Conservation (phyloP, 2,888 invertebrate species). For the Drosophila robusta region DNA sequence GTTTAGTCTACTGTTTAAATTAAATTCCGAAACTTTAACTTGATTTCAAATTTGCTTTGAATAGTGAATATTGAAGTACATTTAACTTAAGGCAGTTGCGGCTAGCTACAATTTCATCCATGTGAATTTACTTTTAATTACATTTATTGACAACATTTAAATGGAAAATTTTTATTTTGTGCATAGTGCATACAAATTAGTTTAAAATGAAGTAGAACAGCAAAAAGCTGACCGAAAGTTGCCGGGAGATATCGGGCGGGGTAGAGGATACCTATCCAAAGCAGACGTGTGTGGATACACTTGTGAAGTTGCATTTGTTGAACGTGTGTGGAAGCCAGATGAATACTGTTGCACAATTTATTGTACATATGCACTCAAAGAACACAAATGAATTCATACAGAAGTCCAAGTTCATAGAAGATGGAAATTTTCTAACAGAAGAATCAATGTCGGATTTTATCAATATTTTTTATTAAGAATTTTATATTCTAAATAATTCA, state of each 20-base stretch:
- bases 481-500: too few species aligned
- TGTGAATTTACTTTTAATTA: constrained; percentile 22
- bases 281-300: constrained; percentile 2
- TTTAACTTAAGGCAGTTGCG: background rate
- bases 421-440: too few species aligned
- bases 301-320: constrained; percentile 17
- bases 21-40: background rate
- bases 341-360: constrained; percentile 13
- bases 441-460: too few species aligned
- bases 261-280: constrained; percentile 2
- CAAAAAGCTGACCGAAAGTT: constrained; percentile 10
- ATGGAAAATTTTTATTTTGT: constrained; percentile 33
- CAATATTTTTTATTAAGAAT: too few species aligned
- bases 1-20: too few species aligned
- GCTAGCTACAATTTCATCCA: background rate
- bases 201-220: constrained; percentile 5
- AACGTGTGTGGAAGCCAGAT: background rate
- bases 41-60: background rate
- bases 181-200: constrained; percentile 16
- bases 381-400: too few species aligned
- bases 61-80: background rate
- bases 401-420: too few species aligned
- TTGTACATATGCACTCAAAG: constrained; percentile 4
- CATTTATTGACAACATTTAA: constrained; percentile 36
- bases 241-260: constrained; percentile 9